phyloP scores from a whole-genome alignment of 30 jellyfish, hydroid and myxozoan species.

The Mastigias papua region DNA sequence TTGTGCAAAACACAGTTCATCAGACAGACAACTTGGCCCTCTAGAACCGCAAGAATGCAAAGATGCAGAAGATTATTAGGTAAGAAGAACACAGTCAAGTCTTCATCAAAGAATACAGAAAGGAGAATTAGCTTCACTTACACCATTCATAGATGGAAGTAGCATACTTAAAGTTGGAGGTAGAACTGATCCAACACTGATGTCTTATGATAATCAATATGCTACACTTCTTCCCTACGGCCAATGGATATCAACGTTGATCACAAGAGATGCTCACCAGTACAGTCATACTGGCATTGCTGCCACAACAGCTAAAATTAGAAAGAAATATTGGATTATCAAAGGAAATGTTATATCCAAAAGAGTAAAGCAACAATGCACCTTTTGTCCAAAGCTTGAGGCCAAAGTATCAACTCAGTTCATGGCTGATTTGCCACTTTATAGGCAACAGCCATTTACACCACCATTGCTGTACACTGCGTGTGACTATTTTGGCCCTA shows the following conservation, averaged over 20 bases:
- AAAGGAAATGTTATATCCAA: conserved; percentile 36
- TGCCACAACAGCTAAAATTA: conserved; percentile 48
- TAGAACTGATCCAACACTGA: conserved; percentile 21
- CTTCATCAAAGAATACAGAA: conserved; percentile 39
- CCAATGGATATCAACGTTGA: conserved; percentile 48
- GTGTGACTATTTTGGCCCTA: conserved; percentile 73
- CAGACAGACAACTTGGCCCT: too few species aligned
- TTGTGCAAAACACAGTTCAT: too few species aligned
- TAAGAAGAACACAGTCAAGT: not conserved
- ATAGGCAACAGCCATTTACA: conserved; percentile 46
- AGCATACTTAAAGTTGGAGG: conserved; percentile 79
- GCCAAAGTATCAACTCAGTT: conserved; percentile 54
- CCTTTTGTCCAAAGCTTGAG: conserved; percentile 41
- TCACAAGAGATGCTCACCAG: conserved; percentile 51
- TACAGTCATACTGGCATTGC: conserved; percentile 63
- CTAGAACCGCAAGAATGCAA: too few species aligned
- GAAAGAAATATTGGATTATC: conserved; percentile 60
- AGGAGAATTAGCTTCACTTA: conserved; percentile 56
- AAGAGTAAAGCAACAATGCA: conserved; percentile 47
- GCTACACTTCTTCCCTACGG: conserved; percentile 58
- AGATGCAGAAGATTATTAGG: conserved; percentile 31
- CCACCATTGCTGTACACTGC: conserved; percentile 76
- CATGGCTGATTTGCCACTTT: conserved; percentile 55
- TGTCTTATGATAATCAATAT: conserved; percentile 63
- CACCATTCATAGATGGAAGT: conserved; percentile 19